Percentiles rank a stretch among this genome's conserved stretches.
Conservation (phyloP, 1,140 invertebrate species). For the Bacillus rossius region DNA sequence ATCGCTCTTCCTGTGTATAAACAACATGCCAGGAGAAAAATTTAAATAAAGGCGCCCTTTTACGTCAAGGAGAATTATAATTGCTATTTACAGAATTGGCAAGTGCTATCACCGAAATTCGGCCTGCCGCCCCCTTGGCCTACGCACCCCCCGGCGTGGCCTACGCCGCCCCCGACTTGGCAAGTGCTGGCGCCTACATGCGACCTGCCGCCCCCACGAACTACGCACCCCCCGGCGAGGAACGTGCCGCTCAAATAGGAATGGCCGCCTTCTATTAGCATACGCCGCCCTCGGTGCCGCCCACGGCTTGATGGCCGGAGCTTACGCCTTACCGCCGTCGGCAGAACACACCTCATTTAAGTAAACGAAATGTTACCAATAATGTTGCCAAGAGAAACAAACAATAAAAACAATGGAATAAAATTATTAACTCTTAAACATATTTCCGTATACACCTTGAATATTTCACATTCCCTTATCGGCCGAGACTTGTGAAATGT, state of each 20-base stretch:
- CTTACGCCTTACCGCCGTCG: not conserved
- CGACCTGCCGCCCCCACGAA: no score
- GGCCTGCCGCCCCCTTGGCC: not conserved
- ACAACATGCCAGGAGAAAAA: no score
- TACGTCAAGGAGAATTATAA: no score
- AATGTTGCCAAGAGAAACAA: not conserved
- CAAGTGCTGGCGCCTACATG: no score
- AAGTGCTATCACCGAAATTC: no score
- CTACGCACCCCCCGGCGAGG: constrained; percentile 23
- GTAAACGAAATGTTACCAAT: no score
- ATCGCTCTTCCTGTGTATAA: no score
- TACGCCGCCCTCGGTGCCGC: constrained; percentile 17
- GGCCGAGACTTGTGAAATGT: no score
- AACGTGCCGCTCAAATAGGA: constrained; percentile 25
- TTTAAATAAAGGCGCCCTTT: no score
- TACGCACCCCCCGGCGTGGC: not conserved
- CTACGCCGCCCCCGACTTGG: not conserved
- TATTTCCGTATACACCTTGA: not conserved
- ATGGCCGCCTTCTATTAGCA: constrained; percentile 28
- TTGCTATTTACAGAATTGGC: no score
- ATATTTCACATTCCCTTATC: not conserved
- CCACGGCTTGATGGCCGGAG: not conserved
- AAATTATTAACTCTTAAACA: not conserved
- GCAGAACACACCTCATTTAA: constrained; percentile 12
- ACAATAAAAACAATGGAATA: not conserved